Percentiles rank a stretch among this genome's conserved stretches.
These are phyloP conservation scores for Gavialis gangeticus DNA, from an alignment of 2,113 vertebrate species.

Conservation along the genomic window DNA sequence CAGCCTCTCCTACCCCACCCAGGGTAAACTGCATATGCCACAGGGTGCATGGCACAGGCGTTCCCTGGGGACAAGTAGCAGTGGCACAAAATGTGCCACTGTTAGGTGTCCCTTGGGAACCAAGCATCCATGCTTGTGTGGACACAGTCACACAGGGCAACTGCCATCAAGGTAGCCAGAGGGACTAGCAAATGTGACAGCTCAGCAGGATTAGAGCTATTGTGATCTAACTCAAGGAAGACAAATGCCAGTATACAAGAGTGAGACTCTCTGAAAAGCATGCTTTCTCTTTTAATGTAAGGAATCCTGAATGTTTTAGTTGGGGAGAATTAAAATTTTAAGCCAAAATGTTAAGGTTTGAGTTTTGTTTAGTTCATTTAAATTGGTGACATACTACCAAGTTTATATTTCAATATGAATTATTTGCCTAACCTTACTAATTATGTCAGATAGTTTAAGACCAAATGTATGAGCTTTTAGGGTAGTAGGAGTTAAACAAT, in stretches of 20 bases:
- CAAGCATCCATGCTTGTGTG: too few species aligned
- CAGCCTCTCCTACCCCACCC: too few species aligned
- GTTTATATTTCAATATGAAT: background rate
- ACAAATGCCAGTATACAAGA: background rate
- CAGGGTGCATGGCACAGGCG: too few species aligned
- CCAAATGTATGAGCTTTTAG: background rate
- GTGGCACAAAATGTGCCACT: too few species aligned
- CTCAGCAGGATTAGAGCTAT: background rate
- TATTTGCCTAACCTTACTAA: background rate
- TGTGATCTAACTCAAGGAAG: background rate
- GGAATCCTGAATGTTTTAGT: background rate
- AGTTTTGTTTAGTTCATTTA: background rate
- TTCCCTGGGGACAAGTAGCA: too few species aligned
- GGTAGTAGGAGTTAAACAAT: constrained; percentile 10
- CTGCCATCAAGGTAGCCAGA: background rate
- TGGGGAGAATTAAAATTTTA: background rate
- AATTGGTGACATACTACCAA: background rate
- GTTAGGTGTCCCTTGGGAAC: too few species aligned
- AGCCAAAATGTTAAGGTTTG: background rate
- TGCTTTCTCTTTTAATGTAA: background rate
- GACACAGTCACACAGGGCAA: background rate
- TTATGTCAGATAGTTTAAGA: constrained; percentile 4
- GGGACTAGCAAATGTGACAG: background rate
- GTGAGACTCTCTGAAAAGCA: background rate
- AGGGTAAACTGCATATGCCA: too few species aligned